Conservation (phyloP, 2,797 vertebrate genomes). For the Chiloscyllium punctatum region DNA sequence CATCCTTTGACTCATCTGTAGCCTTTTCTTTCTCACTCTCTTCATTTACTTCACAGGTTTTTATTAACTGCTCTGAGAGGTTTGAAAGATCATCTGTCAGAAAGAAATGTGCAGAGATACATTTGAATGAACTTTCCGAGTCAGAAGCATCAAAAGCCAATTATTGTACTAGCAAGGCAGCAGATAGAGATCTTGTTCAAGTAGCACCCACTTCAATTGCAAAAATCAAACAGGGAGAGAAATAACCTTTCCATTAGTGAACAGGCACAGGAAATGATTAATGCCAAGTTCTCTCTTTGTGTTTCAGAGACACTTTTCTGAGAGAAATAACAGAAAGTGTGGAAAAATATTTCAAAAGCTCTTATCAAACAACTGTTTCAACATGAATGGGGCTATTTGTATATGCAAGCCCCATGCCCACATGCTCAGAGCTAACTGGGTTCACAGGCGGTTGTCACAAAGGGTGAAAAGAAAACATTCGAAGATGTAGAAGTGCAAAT, state of each 20-base stretch:
- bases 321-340: not conserved
- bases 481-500: not conserved
- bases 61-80: slow-evolving; percentile 50
- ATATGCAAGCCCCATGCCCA: not conserved
- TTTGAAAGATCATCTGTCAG: slow-evolving; percentile 58
- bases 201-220: not conserved
- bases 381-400: not conserved
- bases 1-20: slow-evolving; percentile 48
- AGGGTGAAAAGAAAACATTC: not conserved
- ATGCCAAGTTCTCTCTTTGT: slow-evolving; percentile 18
- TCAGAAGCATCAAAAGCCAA: not conserved
- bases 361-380: not conserved
- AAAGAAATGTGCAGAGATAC: slow-evolving; percentile 1
- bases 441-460: not conserved
- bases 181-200: not conserved
- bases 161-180: not conserved
- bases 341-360: not conserved
- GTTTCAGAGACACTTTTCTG: not conserved
- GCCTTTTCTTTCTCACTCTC: slow-evolving; percentile 52
- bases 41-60: slow-evolving; percentile 59
- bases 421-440: not conserved
- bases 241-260: not conserved
- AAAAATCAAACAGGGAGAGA: not conserved
- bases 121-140: not conserved
- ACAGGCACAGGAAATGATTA: not conserved